A percentile compares a stretch with the other conserved stretches of the same genome.
Conservation (phyloP, 1,140 invertebrate species). For the Drosophila auraria region DNA sequence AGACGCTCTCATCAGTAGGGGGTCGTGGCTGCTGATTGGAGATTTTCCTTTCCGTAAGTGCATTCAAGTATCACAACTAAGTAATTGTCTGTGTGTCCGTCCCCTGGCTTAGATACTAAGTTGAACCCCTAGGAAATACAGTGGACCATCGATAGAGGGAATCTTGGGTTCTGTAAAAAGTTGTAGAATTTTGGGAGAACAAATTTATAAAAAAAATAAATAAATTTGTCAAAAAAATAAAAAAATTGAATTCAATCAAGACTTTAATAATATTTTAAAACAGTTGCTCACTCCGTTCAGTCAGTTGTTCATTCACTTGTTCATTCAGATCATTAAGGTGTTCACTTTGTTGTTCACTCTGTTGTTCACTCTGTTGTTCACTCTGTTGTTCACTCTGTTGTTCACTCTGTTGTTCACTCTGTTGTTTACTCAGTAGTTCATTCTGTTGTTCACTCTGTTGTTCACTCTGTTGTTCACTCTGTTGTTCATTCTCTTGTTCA, state of each 20-base stretch:
- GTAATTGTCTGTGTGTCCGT: constrained; percentile 30
- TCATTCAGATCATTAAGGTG: too few relatives aligned
- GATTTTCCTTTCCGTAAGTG: constrained; percentile 76
- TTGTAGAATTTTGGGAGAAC: too few relatives aligned
- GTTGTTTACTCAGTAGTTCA: not conserved
- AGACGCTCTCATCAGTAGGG: constrained; percentile 74
- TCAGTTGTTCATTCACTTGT: not conserved
- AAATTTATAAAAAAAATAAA: too few relatives aligned
- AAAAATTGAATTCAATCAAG: too few relatives aligned
- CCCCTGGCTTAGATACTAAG: constrained; percentile 44
- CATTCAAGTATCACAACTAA: constrained; percentile 66
- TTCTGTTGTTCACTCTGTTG: not conserved
- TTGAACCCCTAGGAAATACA: constrained; percentile 45
- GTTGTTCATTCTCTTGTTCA: not conserved
- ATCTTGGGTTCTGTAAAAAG: too few relatives aligned
- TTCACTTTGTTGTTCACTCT: not conserved
- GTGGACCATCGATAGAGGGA: not conserved
- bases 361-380: not conserved
- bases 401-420: too few relatives aligned
- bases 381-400: not conserved
- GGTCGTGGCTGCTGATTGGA: constrained; percentile 73
- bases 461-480: not conserved
- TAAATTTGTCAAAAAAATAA: too few relatives aligned
- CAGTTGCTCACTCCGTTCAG: not conserved
- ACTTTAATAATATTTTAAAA: not conserved